Evolutionary conservation across 2,113 vertebrate species (phyloP).

Genomic region (Silurus glanis): DNA sequence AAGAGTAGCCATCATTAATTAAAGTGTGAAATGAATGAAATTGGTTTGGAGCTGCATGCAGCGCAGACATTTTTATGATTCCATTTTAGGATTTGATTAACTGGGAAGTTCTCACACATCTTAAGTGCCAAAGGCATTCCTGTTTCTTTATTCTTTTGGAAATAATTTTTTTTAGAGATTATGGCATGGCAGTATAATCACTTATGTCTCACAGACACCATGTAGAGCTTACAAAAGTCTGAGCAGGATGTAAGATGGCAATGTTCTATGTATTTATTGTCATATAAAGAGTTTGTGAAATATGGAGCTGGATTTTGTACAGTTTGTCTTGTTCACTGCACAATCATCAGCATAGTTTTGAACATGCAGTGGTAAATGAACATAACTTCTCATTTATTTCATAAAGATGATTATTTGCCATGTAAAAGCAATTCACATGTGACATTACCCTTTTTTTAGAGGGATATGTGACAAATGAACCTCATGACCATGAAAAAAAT

Average conservation of each 20-base stretch:
- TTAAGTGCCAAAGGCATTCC: conserved; percentile 54
- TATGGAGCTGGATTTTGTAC: neutral
- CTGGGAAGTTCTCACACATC: conserved; percentile 57
- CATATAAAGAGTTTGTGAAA: conserved; percentile 13
- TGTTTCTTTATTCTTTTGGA: conserved; percentile 54
- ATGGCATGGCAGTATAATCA: conserved; percentile 14
- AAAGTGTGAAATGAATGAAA: conserved; percentile 52
- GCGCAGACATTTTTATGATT: conserved; percentile 41
- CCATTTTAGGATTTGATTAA: conserved; percentile 53
- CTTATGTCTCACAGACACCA: conserved; percentile 21
- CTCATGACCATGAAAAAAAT: neutral
- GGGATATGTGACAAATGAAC: neutral
- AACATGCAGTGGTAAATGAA: neutral
- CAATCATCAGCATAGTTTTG: neutral
- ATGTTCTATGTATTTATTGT: neutral
- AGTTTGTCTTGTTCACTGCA: neutral
- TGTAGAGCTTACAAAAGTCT: neutral
- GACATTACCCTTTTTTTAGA: neutral
- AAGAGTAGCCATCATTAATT: conserved; percentile 52
- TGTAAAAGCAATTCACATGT: neutral
- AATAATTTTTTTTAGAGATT: conserved; percentile 38
- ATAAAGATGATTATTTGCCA: too few relatives aligned
- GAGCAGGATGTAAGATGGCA: conserved; percentile 12
- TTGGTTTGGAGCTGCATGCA: conserved; percentile 28
- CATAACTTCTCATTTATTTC: neutral